phyloP scores from a whole-genome alignment of 2,888 invertebrate species.

The Pyralis farinalis region DNA sequence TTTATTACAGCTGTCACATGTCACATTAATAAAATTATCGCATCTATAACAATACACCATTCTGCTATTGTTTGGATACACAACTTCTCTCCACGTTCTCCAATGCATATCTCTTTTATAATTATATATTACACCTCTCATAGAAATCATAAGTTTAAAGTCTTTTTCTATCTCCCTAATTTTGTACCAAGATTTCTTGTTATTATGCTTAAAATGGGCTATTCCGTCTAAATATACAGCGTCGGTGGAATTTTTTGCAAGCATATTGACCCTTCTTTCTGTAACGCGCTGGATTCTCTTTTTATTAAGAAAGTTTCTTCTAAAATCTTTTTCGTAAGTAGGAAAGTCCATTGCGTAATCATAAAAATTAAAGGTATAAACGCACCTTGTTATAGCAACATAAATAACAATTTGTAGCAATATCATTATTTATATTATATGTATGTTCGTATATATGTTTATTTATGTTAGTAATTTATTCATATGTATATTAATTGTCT shows the following conservation, averaged over 20 bases:
- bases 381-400: too few species aligned
- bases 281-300: constrained; percentile 2
- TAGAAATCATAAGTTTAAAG: constrained; percentile 36
- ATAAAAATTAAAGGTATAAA: too few species aligned
- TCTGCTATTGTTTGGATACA: constrained; percentile 19
- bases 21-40: constrained; percentile 26
- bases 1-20: constrained; percentile 27
- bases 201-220: constrained; percentile 28
- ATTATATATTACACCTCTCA: constrained; percentile 43
- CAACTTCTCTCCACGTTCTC: constrained; percentile 54
- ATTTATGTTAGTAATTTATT: too few species aligned
- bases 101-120: constrained; percentile 51
- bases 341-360: too few species aligned
- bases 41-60: constrained; percentile 43
- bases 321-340: constrained; percentile 15
- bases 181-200: constrained; percentile 14
- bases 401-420: too few species aligned
- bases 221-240: constrained; percentile 35
- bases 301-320: constrained; percentile 24
- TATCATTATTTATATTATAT: too few species aligned
- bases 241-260: constrained; percentile 17
- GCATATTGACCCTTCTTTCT: constrained; percentile 18
- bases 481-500: too few species aligned
- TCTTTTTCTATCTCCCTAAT: constrained; percentile 33
- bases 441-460: too few species aligned